These are phyloP conservation scores for Candoia aspera DNA, from an alignment of 2,113 vertebrate species.

Conservation along the genomic window DNA sequence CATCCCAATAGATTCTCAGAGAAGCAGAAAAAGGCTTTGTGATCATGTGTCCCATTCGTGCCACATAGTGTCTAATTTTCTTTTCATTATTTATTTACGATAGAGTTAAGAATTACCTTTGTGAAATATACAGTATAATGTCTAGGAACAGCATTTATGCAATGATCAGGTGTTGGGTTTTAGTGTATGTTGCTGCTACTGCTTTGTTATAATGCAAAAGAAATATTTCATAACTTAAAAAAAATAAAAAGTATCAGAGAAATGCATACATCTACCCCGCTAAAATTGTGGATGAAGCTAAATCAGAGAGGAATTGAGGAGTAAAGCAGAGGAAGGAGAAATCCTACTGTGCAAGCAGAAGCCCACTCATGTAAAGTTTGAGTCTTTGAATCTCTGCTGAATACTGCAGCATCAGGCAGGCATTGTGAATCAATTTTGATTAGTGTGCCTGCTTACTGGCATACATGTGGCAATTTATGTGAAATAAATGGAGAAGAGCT, in stretches of 20 bases:
- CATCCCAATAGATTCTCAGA: constrained; percentile 29
- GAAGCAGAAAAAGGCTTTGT: constrained; percentile 6
- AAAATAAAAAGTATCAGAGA: constrained; percentile 31
- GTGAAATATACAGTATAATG: constrained; percentile 14
- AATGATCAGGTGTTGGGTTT: neutral
- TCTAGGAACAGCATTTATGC: neutral
- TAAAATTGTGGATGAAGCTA: neutral
- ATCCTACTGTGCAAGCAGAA: neutral
- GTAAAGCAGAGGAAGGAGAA: neutral
- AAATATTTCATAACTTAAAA: constrained; percentile 7
- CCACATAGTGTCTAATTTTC: constrained; percentile 6
- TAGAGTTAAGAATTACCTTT: constrained; percentile 42
- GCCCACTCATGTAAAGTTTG: neutral
- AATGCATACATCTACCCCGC: neutral
- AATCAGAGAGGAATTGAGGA: neutral
- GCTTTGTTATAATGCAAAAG: neutral
- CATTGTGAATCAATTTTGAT: neutral
- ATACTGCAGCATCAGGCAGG: neutral
- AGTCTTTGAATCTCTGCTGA: neutral
- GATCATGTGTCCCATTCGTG: neutral
- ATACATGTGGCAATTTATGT: neutral
- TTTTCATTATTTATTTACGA: constrained; percentile 37
- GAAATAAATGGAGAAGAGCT: neutral
- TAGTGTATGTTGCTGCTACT: neutral
- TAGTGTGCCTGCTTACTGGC: neutral